A percentile compares a stretch with the other conserved stretches of the same genome.
These are phyloP conservation scores for Drosophila guanche DNA, from an alignment of 1,140 invertebrate genomes.

Conservation along the genomic window DNA sequence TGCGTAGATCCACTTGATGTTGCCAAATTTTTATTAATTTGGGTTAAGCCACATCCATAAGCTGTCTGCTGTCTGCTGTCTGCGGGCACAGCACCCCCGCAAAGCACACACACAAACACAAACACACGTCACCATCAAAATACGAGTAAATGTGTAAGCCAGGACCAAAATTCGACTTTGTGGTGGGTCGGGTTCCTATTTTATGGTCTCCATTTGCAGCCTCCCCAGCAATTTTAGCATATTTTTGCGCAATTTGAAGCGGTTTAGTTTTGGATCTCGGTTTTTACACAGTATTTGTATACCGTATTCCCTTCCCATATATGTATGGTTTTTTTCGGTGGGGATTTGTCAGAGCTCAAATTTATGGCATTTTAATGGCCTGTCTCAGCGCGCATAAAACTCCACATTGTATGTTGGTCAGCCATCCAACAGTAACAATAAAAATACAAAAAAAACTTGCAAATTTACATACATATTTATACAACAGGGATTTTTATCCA, in stretches of 20 bases:
- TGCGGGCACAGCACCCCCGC: background rate
- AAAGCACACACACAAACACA: background rate
- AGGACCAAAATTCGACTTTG: constrained; percentile 29
- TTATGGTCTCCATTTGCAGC: constrained; percentile 27
- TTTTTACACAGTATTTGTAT: constrained; percentile 29
- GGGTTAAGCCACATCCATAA: constrained; percentile 66
- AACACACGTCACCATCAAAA: constrained; percentile 53
- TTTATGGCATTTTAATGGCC: constrained; percentile 78
- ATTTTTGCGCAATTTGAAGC: constrained; percentile 75
- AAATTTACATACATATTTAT: constrained; percentile 25
- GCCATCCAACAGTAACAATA: constrained; percentile 13
- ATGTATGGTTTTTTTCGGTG: constrained; percentile 3
- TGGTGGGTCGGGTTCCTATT: constrained; percentile 27
- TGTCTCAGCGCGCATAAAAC: constrained; percentile 57
- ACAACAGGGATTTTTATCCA: constrained; percentile 27
- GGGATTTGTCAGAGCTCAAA: constrained; percentile 67
- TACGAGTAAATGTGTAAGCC: constrained; percentile 43
- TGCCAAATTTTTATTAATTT: constrained; percentile 74
- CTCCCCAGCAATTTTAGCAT: constrained; percentile 61
- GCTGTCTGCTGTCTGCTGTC: constrained; percentile 28
- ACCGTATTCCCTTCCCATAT: constrained; percentile 4
- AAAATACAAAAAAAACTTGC: constrained; percentile 24
- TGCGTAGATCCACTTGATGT: constrained; percentile 69
- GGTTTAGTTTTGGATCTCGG: constrained; percentile 63
- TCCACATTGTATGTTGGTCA: constrained; percentile 55